Evolutionary conservation across 1,140 invertebrate species (phyloP), one percentile per base, ranked within the genome.

Genomic region (Scaptodrosophila lebanonensis): DNA sequence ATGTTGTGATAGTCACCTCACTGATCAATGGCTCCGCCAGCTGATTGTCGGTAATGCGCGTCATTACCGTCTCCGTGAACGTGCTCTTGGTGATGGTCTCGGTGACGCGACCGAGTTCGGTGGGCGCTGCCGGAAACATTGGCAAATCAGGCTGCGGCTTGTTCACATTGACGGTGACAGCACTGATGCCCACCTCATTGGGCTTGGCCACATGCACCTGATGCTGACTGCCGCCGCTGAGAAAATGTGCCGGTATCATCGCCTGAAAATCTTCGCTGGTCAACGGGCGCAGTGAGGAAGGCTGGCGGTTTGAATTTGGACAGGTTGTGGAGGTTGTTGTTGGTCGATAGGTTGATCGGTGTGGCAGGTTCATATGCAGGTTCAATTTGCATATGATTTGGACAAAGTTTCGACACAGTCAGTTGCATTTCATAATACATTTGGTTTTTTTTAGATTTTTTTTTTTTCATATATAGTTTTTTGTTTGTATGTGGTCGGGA

Each of bases 31-130:
- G 93, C 85, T 91, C 90, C 72, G 93, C 90, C 88, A 95, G 90
- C 83, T 93, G 91, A 90, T 97, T 97, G 88, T 97, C 94, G 59
- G 95, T 97, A 87, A 97, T 91, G 68, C 96, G 90, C 60, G 95
- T 97, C 86, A 97, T 95, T 63, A 95, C 95, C 36, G 95, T 97
- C 90, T 97, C 95, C 68, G 95, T 97, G 88, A 96, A 93, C 48
- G 95, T 97, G 83, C 95, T 95, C 91, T 95, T 96, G 85, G 95
- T 96, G 89, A 97, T 95, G 86, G 93, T 95, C 90, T 97, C 95
- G 68, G 95, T 96, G 88, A 95, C 93, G 89, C 91, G 91, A 85
- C 95, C 95, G 73, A 95, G 90, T 51, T 92, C 90, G 48, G 92
- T 94, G 40, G 95, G 94, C 42, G 94, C 90, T 65, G 95, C 94